These are phyloP conservation scores for Cyclophora punctaria DNA, from an alignment of 2,888 invertebrate genomes.

Conservation along the genomic window DNA sequence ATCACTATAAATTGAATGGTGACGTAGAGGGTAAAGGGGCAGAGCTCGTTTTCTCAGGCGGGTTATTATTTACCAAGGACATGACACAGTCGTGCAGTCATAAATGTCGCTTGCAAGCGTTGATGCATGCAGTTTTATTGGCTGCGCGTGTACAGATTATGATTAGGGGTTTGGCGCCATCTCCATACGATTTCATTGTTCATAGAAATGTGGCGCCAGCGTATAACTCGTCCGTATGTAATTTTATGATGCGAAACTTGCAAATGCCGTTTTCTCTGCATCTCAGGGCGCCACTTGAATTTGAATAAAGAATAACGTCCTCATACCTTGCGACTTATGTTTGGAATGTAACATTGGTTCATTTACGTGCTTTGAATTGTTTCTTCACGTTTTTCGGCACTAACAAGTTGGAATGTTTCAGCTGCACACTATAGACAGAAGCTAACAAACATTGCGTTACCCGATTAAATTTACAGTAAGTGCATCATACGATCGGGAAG, in stretches of 20 bases:
- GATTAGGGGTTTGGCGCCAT: slow-evolving; percentile 61
- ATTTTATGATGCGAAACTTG: slow-evolving; percentile 60
- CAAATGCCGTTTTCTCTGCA: slow-evolving; percentile 50
- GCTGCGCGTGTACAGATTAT: slow-evolving; percentile 52
- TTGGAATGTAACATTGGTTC: slow-evolving; percentile 45
- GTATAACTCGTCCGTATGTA: slow-evolving; percentile 54
- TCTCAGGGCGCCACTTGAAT: slow-evolving; percentile 41
- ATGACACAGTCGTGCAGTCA: slow-evolving; percentile 37
- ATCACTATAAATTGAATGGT: slow-evolving; percentile 1
- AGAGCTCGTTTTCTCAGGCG: slow-evolving; percentile 5
- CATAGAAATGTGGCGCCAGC: slow-evolving; percentile 67
- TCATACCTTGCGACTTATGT: slow-evolving; percentile 32
- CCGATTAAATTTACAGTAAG: slow-evolving; percentile 42
- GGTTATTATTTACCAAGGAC: slow-evolving; percentile 37
- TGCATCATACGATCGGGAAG: slow-evolving; percentile 46
- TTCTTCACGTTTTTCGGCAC: slow-evolving; percentile 21
- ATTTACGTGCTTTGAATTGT: slow-evolving; percentile 43
- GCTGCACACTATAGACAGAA: slow-evolving; percentile 34
- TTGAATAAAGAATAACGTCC: slow-evolving; percentile 40
- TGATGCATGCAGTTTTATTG: slow-evolving; percentile 45
- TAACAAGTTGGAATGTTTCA: slow-evolving; percentile 10
- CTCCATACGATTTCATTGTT: slow-evolving; percentile 66
- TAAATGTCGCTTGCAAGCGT: slow-evolving; percentile 33
- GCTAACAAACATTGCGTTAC: slow-evolving; percentile 50
- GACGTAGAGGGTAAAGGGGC: slow-evolving; percentile 6